Evolutionary conservation across 2,113 vertebrate genomes (phyloP).

Genomic region (Gambusia holbrooki): DNA sequence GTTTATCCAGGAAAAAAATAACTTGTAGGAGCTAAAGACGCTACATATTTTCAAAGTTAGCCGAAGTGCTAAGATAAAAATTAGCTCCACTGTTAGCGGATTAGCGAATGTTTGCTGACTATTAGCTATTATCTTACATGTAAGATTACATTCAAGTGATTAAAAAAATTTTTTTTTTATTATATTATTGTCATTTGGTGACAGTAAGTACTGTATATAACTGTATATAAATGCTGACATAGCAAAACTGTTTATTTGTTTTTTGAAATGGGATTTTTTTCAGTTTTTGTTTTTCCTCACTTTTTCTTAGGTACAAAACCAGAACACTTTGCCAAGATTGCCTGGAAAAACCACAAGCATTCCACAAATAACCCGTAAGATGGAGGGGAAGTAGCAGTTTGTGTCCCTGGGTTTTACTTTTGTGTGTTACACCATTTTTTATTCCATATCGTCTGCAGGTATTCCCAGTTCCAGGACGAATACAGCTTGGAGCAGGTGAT

Average conservation of each 20-base stretch:
- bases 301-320: constrained; percentile 86
- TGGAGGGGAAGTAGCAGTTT: background rate
- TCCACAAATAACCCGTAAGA: constrained; percentile 95
- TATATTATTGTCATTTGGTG: no score
- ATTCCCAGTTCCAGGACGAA: constrained; percentile 92
- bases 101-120: no score
- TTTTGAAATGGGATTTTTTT: background rate
- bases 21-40: no score
- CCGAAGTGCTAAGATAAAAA: no score
- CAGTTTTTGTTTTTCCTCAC: constrained; percentile 17
- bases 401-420: background rate
- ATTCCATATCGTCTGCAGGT: constrained; percentile 70
- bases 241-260: background rate
- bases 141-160: no score
- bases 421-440: background rate
- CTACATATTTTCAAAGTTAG: no score
- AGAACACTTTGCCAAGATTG: constrained; percentile 98
- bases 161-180: no score
- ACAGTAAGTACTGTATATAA: no score
- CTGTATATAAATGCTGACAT: background rate
- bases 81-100: no score
- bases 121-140: no score
- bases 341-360: constrained; percentile 98
- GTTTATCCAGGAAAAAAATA: no score
- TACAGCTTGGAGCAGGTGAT: constrained; percentile 91